A percentile compares a stretch with the other conserved stretches of the same genome.
Conservation (phyloP, 2,888 invertebrate genomes). For the Heteromurus nitidus region DNA sequence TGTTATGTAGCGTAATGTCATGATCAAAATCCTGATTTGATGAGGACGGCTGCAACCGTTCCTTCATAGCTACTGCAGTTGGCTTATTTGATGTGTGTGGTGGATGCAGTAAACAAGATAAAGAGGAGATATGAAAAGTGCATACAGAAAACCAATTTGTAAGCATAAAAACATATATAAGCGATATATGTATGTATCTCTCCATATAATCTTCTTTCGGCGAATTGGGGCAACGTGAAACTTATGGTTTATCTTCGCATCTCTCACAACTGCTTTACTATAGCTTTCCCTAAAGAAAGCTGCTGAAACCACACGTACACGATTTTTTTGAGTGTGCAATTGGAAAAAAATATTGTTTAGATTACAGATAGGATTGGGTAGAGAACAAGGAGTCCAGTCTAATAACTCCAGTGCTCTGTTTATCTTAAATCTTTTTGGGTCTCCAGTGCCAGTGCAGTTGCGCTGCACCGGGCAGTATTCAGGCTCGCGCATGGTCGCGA, state of each 20-base stretch:
- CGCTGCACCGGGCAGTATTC: constrained; percentile 43
- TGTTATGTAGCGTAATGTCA: not conserved
- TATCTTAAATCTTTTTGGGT: constrained; percentile 1
- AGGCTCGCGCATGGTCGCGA: constrained; percentile 73
- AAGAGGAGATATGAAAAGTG: not conserved
- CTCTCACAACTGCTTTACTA: not conserved
- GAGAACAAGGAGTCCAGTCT: constrained; percentile 13
- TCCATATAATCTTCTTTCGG: no score
- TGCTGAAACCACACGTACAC: not conserved
- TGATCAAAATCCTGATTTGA: constrained; percentile 15
- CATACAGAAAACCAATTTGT: not conserved
- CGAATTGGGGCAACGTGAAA: constrained; percentile 15
- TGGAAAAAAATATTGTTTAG: constrained; percentile 46
- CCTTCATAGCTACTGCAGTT: no score
- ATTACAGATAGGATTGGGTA: constrained; percentile 46
- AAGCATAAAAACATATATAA: not conserved
- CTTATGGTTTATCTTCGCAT: not conserved
- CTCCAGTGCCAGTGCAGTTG: constrained; percentile 4
- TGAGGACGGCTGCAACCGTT: not conserved
- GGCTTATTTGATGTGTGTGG: not conserved
- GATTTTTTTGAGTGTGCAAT: constrained; percentile 17
- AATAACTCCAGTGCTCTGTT: not conserved
- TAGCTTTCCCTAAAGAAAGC: constrained; percentile 20
- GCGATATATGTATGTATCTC: no score
- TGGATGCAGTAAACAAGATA: constrained; percentile 9